phyloP scores from a whole-genome alignment of 2,888 invertebrate species.

The Agriopis leucophaearia region DNA sequence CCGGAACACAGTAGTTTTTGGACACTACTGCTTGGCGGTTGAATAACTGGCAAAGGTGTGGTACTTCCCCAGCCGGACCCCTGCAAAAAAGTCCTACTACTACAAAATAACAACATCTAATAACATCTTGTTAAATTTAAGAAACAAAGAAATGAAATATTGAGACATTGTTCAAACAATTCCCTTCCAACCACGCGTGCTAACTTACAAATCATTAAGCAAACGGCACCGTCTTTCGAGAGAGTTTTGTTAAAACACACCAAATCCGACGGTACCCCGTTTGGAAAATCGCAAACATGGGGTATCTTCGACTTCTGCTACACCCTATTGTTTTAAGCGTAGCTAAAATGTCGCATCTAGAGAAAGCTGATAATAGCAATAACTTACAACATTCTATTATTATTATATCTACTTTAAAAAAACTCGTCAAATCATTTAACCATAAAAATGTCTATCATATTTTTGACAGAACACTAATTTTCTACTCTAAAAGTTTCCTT shows the following conservation, averaged over 20 bases:
- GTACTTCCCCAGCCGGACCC: no score
- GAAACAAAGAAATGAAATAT: slow-evolving; percentile 7
- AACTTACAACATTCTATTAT: no score
- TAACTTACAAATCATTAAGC: slow-evolving; percentile 48
- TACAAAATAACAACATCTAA: no score
- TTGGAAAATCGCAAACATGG: slow-evolving; percentile 49
- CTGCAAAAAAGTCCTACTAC: no score
- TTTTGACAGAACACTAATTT: background rate
- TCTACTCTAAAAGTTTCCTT: background rate
- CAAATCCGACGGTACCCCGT: slow-evolving; percentile 27
- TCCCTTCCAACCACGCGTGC: slow-evolving; percentile 32
- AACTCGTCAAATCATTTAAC: background rate
- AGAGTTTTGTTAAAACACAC: slow-evolving; percentile 53
- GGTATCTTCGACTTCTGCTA: slow-evolving; percentile 51
- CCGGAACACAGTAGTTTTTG: no score
- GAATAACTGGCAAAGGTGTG: no score
- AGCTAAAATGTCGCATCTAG: slow-evolving; percentile 29
- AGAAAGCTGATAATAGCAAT: background rate
- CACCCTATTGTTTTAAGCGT: slow-evolving; percentile 56
- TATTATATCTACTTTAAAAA: no score
- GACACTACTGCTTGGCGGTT: no score
- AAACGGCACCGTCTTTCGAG: slow-evolving; percentile 46
- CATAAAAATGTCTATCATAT: background rate
- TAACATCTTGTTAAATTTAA: background rate
- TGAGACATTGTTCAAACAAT: slow-evolving; percentile 18